These are phyloP conservation scores for Pollachius pollachius DNA, from an alignment of 2,113 vertebrate genomes.

Conservation along the genomic window DNA sequence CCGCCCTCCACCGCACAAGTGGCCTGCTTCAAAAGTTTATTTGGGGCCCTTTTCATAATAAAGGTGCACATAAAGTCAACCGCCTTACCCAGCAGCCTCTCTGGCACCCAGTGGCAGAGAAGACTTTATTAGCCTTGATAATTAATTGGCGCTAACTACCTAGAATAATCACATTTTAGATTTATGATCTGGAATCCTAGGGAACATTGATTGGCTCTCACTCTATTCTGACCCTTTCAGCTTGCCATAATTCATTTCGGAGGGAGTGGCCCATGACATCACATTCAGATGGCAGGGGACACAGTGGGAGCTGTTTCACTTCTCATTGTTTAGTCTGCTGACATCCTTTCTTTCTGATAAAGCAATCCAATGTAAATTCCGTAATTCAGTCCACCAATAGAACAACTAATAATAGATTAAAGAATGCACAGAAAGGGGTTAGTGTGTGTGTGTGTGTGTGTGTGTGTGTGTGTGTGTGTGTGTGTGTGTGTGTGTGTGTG, in stretches of 20 bases:
- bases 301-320: conserved; percentile 30
- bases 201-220: conserved; percentile 58
- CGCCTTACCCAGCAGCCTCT: conserved; percentile 58
- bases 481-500: conserved; percentile 39
- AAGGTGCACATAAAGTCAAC: conserved; percentile 66
- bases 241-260: conserved; percentile 52
- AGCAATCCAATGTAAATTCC: conserved; percentile 12
- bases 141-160: conserved; percentile 72
- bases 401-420: conserved; percentile 14
- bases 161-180: conserved; percentile 59
- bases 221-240: conserved; percentile 63
- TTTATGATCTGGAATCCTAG: conserved; percentile 60
- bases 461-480: conserved; percentile 33
- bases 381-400: conserved; percentile 9
- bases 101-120: conserved; percentile 43
- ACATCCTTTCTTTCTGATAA: conserved; percentile 11
- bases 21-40: conserved; percentile 41
- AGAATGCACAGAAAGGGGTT: conserved; percentile 28
- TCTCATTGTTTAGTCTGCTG: conserved; percentile 18
- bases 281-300: conserved; percentile 28
- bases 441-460: conserved; percentile 44
- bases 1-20: conserved; percentile 53
- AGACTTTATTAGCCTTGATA: conserved; percentile 70
- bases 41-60: conserved; percentile 58
- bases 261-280: conserved; percentile 54